Conservation (phyloP, 2,888 invertebrate genomes). For the Beris chalybata region DNA sequence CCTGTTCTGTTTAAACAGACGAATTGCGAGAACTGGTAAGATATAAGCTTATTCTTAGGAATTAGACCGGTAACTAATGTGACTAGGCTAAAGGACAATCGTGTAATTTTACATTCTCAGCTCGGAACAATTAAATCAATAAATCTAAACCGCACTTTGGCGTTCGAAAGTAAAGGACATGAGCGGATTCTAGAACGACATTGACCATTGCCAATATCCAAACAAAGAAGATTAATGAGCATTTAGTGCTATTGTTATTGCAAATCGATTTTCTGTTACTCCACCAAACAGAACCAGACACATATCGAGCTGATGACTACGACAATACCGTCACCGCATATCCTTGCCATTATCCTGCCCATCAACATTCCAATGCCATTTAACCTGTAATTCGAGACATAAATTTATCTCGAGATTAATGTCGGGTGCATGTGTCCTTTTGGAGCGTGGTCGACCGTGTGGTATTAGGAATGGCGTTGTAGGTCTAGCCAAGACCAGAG, state of each 20-base stretch:
- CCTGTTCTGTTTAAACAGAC: too few species aligned
- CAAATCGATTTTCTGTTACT: conserved; percentile 29
- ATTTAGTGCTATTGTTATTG: conserved; percentile 29
- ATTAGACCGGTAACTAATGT: conserved; percentile 25
- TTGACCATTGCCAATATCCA: conserved; percentile 31
- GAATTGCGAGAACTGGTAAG: too few species aligned
- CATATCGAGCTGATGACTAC: conserved; percentile 13
- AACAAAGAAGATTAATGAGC: conserved; percentile 23
- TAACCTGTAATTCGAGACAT: conserved; percentile 12
- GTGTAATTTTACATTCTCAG: conserved; percentile 27
- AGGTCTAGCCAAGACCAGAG: too few species aligned
- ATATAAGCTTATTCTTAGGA: too few species aligned
- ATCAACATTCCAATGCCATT: conserved; percentile 3
- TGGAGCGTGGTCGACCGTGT: too few species aligned
- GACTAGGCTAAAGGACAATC: conserved; percentile 19
- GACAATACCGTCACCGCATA: conserved; percentile 23
- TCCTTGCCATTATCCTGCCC: conserved; percentile 15
- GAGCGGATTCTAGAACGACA: conserved; percentile 15
- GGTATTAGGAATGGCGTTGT: too few species aligned
- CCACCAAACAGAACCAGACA: conserved; percentile 15
- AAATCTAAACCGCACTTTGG: conserved; percentile 29
- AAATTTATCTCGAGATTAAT: conserved; percentile 4
- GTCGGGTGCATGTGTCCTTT: too few species aligned
- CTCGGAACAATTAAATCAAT: conserved; percentile 28
- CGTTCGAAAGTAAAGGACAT: conserved; percentile 18